These are phyloP conservation scores for Bombus terrestris DNA, from an alignment of 1,140 invertebrate species.

Conservation along the genomic window DNA sequence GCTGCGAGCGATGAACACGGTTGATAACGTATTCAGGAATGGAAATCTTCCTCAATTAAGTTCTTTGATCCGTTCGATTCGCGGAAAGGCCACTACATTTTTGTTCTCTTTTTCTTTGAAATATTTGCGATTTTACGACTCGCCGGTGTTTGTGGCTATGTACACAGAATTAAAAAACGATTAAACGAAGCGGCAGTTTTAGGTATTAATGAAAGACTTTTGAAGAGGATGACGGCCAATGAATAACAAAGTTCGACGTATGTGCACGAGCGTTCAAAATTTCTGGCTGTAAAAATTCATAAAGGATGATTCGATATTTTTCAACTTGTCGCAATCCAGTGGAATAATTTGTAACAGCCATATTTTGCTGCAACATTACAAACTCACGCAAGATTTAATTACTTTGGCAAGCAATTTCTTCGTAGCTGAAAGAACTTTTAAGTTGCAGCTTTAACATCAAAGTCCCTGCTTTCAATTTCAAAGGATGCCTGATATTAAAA, in stretches of 20 bases:
- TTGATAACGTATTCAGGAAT: no score
- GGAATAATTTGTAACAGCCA: no score
- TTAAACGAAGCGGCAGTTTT: no score
- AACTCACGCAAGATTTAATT: background rate
- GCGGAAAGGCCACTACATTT: background rate
- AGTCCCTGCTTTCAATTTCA: background rate
- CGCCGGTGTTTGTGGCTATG: no score
- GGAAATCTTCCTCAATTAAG: background rate
- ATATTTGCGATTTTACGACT: background rate
- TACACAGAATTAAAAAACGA: no score
- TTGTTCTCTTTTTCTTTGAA: background rate
- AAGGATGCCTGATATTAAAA: background rate
- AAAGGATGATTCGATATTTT: no score
- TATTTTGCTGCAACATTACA: background rate
- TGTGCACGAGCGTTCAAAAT: no score
- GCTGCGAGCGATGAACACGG: background rate
- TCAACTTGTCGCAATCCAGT: no score
- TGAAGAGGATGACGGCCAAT: no score
- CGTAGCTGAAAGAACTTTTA: background rate
- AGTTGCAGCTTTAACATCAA: background rate
- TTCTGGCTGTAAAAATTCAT: no score
- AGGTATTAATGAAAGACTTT: no score
- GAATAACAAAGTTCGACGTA: no score
- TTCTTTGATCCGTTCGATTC: background rate
- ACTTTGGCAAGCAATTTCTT: background rate